Evolutionary conservation across 2,888 invertebrate genomes (phyloP).

Genomic region (Piscicola geometra): DNA sequence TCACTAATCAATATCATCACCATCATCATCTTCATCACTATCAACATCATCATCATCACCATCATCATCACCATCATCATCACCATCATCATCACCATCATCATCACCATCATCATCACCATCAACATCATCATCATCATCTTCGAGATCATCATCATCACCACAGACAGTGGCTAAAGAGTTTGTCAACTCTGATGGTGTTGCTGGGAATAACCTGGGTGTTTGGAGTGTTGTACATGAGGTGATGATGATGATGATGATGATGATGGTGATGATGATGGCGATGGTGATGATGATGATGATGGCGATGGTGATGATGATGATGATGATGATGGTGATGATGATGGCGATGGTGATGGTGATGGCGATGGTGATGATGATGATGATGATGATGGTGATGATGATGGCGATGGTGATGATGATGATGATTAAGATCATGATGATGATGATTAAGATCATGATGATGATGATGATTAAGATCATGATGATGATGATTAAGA

Average conservation of each 20-base stretch:
- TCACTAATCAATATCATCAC: no score
- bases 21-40: not conserved
- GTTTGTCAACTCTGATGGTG: not conserved
- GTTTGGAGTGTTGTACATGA: no score
- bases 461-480: no score
- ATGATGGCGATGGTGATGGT: constrained; percentile 14
- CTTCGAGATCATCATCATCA: not conserved
- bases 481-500: no score
- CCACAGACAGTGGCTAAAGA: not conserved
- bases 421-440: no score
- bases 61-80: not conserved
- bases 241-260: constrained; percentile 18
- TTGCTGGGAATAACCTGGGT: not conserved
- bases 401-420: no score
- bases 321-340: not conserved
- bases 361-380: constrained; percentile 17
- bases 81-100: not conserved
- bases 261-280: constrained; percentile 17
- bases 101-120: constrained; percentile 7
- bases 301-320: not conserved
- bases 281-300: constrained; percentile 3
- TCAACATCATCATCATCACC: not conserved
- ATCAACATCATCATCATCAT: not conserved
- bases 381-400: constrained; percentile 6
- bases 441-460: no score